Conservation (phyloP, 2,888 invertebrate species). For the Tipula confusa region DNA sequence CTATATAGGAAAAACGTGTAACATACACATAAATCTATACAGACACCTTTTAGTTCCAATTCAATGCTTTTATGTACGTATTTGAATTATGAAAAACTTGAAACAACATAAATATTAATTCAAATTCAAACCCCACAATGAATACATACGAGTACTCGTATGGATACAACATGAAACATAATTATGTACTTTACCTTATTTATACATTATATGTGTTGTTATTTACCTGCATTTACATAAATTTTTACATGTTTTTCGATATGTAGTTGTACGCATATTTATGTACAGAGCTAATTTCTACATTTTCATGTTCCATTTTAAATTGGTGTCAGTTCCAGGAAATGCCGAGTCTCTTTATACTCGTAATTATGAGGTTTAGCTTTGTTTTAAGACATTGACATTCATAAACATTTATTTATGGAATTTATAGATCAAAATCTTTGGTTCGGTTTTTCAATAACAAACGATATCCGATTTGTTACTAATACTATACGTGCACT, state of each 20-base stretch:
- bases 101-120: background rate
- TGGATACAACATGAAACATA: background rate
- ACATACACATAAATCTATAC: background rate
- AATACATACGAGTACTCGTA: background rate
- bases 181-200: background rate
- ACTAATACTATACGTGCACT: background rate
- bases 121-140: slow-evolving; percentile 3
- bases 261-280: background rate
- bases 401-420: background rate
- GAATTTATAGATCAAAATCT: background rate
- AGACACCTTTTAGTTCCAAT: slow-evolving; percentile 20
- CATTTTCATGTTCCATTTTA: background rate
- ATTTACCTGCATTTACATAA: background rate
- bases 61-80: background rate
- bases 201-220: background rate
- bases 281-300: background rate
- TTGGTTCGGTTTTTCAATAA: background rate
- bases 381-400: background rate
- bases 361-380: background rate
- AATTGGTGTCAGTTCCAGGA: background rate
- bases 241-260: background rate
- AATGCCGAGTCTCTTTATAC: background rate
- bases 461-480: background rate
- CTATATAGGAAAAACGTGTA: background rate
- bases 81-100: background rate